phyloP scores from a whole-genome alignment of 2,797 vertebrate genomes.

The Phalanger gymnotis region DNA sequence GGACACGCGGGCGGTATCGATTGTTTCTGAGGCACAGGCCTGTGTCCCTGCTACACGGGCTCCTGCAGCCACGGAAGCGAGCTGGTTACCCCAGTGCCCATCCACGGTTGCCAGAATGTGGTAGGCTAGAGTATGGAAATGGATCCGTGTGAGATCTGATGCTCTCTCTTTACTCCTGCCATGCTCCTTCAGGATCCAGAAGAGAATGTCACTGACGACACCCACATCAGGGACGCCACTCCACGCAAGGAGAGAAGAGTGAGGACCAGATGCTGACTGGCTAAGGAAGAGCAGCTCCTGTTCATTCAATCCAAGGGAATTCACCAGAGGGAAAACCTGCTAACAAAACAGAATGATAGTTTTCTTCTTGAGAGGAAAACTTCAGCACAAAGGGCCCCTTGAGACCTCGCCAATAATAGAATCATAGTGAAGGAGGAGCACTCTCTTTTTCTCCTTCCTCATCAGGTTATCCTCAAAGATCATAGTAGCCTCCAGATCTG shows the following conservation, averaged over 20 bases:
- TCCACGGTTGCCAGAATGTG: slow-evolving; percentile 95
- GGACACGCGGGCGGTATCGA: slow-evolving; percentile 88
- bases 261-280: slow-evolving; percentile 92
- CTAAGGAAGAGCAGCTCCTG: slow-evolving; percentile 98
- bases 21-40: slow-evolving; percentile 89
- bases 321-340: slow-evolving; percentile 96
- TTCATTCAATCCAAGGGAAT: slow-evolving; percentile 97
- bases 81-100: slow-evolving; percentile 95
- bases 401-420: not conserved
- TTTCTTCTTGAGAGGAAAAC: slow-evolving; percentile 49
- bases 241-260: slow-evolving; percentile 90
- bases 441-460: not conserved
- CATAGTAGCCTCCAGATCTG: not conserved
- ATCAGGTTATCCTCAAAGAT: not conserved
- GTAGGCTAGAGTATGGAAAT: slow-evolving; percentile 98
- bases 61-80: slow-evolving; percentile 92
- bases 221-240: slow-evolving; percentile 92
- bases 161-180: slow-evolving; percentile 85
- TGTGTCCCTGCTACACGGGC: slow-evolving; percentile 93
- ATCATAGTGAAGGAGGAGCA: not conserved
- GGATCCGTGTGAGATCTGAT: slow-evolving; percentile 93
- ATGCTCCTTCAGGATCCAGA: slow-evolving; percentile 93
- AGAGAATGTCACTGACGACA: slow-evolving; percentile 94
- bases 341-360: slow-evolving; percentile 87
- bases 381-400: not conserved